Conservation (phyloP, 1,140 invertebrate species). For the Anoplophora glabripennis region DNA sequence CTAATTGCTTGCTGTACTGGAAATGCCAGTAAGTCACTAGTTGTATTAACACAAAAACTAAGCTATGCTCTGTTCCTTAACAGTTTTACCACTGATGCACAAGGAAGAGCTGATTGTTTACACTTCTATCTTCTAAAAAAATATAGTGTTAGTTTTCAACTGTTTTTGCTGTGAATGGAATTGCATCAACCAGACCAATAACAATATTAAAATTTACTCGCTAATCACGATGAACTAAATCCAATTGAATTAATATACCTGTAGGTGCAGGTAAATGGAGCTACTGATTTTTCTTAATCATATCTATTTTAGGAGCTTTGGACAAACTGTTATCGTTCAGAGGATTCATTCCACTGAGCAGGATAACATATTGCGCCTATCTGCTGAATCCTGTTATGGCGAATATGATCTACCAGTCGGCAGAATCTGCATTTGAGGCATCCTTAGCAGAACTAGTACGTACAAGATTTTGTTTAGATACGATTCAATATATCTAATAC, state of each 20-base stretch:
- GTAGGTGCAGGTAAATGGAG: no score
- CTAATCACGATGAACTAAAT: no score
- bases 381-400: constrained; percentile 52
- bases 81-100: no score
- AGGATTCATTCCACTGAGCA: constrained; percentile 52
- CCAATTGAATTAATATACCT: no score
- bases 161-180: no score
- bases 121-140: no score
- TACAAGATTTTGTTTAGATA: constrained; percentile 8
- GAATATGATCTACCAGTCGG: constrained; percentile 25
- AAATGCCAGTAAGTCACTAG: constrained; percentile 42
- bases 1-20: constrained; percentile 53
- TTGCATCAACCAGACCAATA: no score
- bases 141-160: no score
- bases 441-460: constrained; percentile 32
- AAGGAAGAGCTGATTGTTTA: no score
- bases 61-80: background rate
- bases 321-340: constrained; percentile 50
- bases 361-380: constrained; percentile 53
- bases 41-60: background rate
- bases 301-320: constrained; percentile 37
- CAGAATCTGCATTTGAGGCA: constrained; percentile 25
- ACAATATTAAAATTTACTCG: no score
- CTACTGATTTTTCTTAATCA: no score
- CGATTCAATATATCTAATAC: no score